Evolutionary conservation across 2,113 vertebrate genomes (phyloP).

Genomic region (Nycticryphes semicollaris): DNA sequence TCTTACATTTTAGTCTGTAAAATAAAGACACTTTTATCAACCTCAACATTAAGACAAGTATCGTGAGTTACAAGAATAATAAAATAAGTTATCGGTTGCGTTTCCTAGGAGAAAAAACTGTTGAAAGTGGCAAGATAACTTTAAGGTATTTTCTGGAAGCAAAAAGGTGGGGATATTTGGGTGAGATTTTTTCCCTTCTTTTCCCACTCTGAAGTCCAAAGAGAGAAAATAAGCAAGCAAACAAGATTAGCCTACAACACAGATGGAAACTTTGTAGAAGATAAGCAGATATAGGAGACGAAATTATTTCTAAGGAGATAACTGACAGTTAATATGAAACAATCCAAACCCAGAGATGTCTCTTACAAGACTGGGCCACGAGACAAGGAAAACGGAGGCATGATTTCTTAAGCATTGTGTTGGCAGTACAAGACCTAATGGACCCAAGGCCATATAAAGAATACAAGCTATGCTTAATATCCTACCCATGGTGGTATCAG

Average conservation of each 20-base stretch:
- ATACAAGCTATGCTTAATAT: background rate
- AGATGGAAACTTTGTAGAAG: background rate
- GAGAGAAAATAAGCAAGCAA: background rate
- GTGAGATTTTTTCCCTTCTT: background rate
- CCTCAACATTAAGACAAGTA: background rate
- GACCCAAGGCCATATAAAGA: background rate
- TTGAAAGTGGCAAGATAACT: background rate
- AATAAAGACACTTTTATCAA: constrained; percentile 23
- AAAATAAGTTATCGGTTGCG: background rate
- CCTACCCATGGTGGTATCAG: background rate
- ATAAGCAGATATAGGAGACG: rapidly evolving
- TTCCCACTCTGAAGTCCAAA: background rate
- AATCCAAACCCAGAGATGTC: background rate
- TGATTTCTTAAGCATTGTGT: background rate
- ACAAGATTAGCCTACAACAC: background rate
- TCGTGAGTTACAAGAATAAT: background rate
- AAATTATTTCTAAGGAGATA: background rate
- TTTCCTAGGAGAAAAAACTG: background rate
- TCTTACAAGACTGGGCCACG: rapidly evolving
- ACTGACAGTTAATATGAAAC: background rate
- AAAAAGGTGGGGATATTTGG: background rate
- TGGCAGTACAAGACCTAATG: background rate
- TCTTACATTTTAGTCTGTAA: background rate
- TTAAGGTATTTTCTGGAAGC: background rate
- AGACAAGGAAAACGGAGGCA: background rate